phyloP scores from a whole-genome alignment of 1,140 invertebrate genomes.

The Heterodera carotae region DNA sequence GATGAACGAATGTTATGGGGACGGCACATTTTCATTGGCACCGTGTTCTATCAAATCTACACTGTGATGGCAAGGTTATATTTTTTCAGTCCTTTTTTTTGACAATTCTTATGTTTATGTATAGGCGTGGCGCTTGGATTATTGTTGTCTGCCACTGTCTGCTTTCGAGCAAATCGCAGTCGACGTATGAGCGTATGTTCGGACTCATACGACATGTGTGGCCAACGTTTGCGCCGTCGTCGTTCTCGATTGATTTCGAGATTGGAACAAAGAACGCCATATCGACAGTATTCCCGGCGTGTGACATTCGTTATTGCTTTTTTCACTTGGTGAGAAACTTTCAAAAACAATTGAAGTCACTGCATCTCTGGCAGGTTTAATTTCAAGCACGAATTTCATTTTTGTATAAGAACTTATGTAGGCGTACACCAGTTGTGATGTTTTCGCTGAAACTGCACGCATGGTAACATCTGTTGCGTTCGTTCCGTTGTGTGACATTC shows the following conservation, averaged over 20 bases:
- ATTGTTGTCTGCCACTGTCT: not conserved
- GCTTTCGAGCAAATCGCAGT: not conserved
- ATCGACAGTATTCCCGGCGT: not conserved
- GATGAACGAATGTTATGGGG: no score
- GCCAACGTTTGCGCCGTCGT: not conserved
- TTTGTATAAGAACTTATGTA: not conserved
- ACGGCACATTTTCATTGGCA: no score
- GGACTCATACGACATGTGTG: not conserved
- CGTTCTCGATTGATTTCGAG: constrained; percentile 2
- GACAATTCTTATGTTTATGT: not conserved
- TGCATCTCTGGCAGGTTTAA: not conserved
- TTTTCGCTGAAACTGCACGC: not conserved
- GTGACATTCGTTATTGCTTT: constrained; percentile 3
- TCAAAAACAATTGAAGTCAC: not conserved
- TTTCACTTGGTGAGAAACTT: constrained; percentile 8
- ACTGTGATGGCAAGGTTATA: not conserved
- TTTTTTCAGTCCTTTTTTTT: not conserved
- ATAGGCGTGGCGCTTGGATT: not conserved
- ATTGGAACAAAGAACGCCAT: not conserved
- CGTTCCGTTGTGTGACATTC: not conserved
- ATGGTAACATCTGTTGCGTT: constrained; percentile 5
- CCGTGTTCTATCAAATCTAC: not conserved
- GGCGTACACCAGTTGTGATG: not conserved
- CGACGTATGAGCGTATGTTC: constrained; percentile 6
- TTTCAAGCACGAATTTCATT: not conserved